These are phyloP conservation scores for Perognathus longimembris DNA, from an alignment of 2,113 vertebrate species.

Conservation along the genomic window DNA sequence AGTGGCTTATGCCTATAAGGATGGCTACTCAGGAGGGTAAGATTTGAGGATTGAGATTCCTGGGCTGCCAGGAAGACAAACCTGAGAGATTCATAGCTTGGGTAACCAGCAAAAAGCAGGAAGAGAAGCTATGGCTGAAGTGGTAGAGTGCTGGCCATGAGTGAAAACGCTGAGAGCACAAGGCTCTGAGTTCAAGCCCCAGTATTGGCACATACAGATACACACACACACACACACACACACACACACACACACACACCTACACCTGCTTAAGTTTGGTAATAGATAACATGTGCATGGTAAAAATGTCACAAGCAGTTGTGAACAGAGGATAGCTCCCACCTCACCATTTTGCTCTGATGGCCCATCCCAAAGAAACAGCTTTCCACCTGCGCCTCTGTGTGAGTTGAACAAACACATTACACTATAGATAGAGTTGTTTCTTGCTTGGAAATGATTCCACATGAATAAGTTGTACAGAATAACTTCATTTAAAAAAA, in stretches of 20 bases:
- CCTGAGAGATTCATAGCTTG: too few species aligned
- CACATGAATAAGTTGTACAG: background rate
- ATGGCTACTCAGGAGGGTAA: too few species aligned
- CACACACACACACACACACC: background rate
- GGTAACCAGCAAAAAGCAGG: too few species aligned
- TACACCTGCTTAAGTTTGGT: background rate
- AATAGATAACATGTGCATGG: background rate
- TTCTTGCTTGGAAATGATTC: conserved; percentile 5
- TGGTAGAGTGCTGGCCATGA: too few species aligned
- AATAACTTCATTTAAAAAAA: background rate
- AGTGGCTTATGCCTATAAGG: too few species aligned
- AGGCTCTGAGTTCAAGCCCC: too few species aligned
- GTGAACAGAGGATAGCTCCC: background rate
- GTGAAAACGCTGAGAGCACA: too few species aligned
- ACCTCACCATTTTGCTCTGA: background rate
- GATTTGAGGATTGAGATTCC: too few species aligned
- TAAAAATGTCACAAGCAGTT: background rate
- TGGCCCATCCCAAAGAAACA: background rate
- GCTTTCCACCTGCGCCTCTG: background rate
- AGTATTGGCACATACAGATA: background rate
- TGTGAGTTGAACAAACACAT: too few species aligned
- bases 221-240: background rate
- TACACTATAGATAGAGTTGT: background rate
- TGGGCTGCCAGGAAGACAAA: too few species aligned
- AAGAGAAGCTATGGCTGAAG: too few species aligned